Conservation (phyloP, 2,888 invertebrate species). For the Drosophila birchii region DNA sequence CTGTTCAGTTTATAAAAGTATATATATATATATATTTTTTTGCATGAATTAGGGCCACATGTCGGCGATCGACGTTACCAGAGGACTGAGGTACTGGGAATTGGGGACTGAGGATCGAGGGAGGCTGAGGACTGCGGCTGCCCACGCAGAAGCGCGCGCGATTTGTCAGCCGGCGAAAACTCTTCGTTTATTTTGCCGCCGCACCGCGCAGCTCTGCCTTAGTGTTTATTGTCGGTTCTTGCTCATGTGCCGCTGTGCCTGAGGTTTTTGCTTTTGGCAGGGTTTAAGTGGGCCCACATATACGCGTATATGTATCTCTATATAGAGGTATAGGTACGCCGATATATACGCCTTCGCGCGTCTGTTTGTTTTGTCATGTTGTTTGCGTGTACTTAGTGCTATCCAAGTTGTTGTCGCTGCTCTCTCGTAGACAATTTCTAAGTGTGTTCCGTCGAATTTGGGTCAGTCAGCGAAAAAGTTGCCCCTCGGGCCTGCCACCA, state of each 20-base stretch:
- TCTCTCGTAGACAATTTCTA: slow-evolving; percentile 80
- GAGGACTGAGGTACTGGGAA: slow-evolving; percentile 15
- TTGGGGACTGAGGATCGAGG: slow-evolving; percentile 14
- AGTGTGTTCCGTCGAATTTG: slow-evolving; percentile 74
- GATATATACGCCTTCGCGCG: slow-evolving; percentile 50
- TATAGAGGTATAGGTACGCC: slow-evolving; percentile 14
- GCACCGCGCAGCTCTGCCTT: slow-evolving; percentile 32
- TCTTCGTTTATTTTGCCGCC: slow-evolving; percentile 54
- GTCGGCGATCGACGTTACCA: slow-evolving; percentile 59
- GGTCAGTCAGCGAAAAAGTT: slow-evolving; percentile 67
- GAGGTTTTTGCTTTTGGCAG: slow-evolving; percentile 77
- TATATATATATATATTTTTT: slow-evolving; percentile 23
- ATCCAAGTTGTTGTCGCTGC: slow-evolving; percentile 68
- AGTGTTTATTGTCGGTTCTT: slow-evolving; percentile 76
- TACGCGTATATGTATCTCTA: slow-evolving; percentile 22
- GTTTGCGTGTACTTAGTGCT: slow-evolving; percentile 74
- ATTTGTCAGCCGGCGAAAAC: slow-evolving; percentile 73
- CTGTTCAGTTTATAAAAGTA: neutral
- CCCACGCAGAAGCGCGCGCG: slow-evolving; percentile 79
- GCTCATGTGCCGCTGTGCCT: slow-evolving; percentile 62
- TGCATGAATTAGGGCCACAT: slow-evolving; percentile 66
- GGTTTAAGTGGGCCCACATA: slow-evolving; percentile 80
- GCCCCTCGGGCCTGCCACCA: slow-evolving; percentile 20
- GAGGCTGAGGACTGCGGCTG: slow-evolving; percentile 23
- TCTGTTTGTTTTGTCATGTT: slow-evolving; percentile 58